Evolutionary conservation across 2,797 vertebrate genomes (phyloP), one percentile per base, ranked within the genome.

Genomic region (Bryconaethiops microstoma): DNA sequence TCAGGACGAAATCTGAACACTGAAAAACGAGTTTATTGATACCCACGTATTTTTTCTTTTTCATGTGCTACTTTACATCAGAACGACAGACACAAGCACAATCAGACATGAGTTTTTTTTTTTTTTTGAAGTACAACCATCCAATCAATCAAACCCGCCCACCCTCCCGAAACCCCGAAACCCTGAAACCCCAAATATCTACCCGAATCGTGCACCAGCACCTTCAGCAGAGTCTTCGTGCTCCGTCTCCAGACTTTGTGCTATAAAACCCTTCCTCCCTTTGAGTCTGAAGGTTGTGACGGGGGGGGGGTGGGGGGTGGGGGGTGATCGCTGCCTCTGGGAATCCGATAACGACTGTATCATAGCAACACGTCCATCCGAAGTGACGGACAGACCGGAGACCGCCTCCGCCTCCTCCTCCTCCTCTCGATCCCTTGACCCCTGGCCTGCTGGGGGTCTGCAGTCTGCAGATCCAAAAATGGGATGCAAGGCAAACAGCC

Each of bases 31-130:
- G n/a, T 21, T 60, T 67, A 59, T 70, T 7, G 2, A 70, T 70
- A 78, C 76, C 77, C 77, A 48, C 48, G 54, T 59, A 57, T 77
- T 55, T 77, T 23, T 10, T 35, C 23, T 63, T 67, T 48, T 45
- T 48, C 2, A 6, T 48, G 65, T 68, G 68, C 48, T 79, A 79
- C 70, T 79, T n/a, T n/a, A 79, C 68, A 71, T 63, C 55, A 62
- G 55, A 78, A 67, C 68, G 60, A 84, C 67, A 88, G 87, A 94
- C 90, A 94, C 90, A 82, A 92, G 88, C 92, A 94, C 92, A 87
- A 89, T 89, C 90, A 90, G 83, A 92, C 91, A 93, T 89, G 87
- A 89, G 90, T 39, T 39, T 65, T 65, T 39, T 17, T 39, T 19
- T 88, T n/a, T n/a, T n/a, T n/a, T n/a, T n/a, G 86, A 80, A 89